phyloP scores from a whole-genome alignment of 2,113 vertebrate genomes.

The Urocitellus parryii region DNA sequence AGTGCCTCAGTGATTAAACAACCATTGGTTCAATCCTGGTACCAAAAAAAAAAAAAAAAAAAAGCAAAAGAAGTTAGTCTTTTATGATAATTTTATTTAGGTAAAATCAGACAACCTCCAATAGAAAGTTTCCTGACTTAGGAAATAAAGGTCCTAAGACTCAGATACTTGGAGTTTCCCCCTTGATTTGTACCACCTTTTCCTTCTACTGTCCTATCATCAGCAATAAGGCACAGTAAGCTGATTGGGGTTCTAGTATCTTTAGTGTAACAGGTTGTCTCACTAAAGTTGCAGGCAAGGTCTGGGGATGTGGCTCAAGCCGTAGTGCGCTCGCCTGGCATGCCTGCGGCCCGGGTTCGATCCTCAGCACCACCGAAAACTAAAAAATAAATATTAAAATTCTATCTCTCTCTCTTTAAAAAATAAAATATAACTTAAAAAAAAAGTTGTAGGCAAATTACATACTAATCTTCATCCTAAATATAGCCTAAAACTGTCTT shows the following conservation, averaged over 20 bases:
- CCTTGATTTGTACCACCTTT: not conserved
- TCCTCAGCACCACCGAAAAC: too few species aligned
- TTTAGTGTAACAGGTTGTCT: slow-evolving; percentile 11
- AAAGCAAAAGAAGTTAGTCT: not conserved
- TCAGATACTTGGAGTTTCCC: not conserved
- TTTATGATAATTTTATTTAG: not conserved
- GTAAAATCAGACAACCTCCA: not conserved
- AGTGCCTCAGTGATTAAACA: too few species aligned
- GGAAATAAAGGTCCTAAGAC: not conserved
- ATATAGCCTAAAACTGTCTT: slow-evolving; percentile 33
- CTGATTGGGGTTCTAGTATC: not conserved
- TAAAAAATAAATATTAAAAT: too few species aligned
- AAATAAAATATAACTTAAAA: too few species aligned
- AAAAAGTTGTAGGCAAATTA: slow-evolving; percentile 52
- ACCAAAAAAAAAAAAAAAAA: too few species aligned
- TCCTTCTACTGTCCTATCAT: not conserved
- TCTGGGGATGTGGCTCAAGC: too few species aligned
- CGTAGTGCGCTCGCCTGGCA: too few species aligned
- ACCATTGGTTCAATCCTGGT: too few species aligned
- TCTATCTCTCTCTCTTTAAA: too few species aligned
- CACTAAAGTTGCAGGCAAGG: slow-evolving; percentile 35
- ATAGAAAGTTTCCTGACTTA: not conserved
- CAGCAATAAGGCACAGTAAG: not conserved
- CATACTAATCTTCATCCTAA: slow-evolving; percentile 23
- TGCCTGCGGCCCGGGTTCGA: too few species aligned